Conservation (phyloP, 1,140 invertebrate genomes). For the Ganaspis sp. region DNA sequence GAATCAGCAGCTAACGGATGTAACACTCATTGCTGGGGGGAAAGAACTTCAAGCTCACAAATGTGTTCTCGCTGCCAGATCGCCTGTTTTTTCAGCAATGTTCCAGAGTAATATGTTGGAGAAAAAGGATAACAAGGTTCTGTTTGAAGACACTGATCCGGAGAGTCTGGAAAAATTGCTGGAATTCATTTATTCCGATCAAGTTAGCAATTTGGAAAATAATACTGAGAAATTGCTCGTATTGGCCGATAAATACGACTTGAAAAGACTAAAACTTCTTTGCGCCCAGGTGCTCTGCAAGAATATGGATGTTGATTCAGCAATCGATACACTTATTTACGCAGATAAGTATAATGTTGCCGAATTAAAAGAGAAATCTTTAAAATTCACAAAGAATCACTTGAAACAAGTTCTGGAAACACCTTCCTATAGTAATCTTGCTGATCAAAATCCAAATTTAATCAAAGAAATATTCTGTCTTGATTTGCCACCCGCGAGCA, state of each 20-base stretch:
- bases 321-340: neutral
- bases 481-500: neutral
- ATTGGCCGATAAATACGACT: neutral
- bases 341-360: neutral
- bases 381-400: neutral
- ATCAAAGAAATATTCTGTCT: neutral
- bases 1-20: neutral
- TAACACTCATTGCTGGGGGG: neutral
- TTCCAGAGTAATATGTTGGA: neutral
- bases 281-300: neutral
- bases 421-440: neutral
- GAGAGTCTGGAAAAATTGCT: neutral
- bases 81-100: neutral
- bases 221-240: neutral
- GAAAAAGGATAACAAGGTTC: neutral
- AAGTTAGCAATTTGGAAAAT: neutral
- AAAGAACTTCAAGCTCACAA: slow-evolving; percentile 6
- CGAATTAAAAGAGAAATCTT: neutral
- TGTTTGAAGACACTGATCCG: neutral
- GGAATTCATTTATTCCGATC: neutral
- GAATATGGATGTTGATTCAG: neutral
- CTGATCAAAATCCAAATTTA: neutral
- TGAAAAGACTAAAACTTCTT: neutral
- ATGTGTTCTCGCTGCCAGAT: neutral
- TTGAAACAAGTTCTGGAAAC: neutral